phyloP scores from a whole-genome alignment of 2,797 vertebrate genomes.

The Astyanax mexicanus region DNA sequence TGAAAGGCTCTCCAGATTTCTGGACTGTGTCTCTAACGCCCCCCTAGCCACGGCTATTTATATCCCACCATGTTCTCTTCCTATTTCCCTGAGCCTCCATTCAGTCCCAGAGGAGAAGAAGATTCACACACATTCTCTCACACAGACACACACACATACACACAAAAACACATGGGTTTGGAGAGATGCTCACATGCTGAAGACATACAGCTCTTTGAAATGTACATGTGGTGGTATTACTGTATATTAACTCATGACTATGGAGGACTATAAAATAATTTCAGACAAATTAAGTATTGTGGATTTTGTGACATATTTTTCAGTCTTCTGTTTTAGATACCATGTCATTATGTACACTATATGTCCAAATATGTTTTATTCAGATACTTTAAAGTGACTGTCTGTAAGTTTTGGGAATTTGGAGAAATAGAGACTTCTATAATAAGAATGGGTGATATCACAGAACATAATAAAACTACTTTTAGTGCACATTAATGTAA shows the following conservation, averaged over 20 bases:
- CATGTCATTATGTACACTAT: constrained; percentile 18
- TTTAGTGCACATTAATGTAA: no score
- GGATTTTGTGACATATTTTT: constrained; percentile 31
- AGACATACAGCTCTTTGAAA: constrained; percentile 21
- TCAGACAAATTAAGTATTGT: constrained; percentile 40
- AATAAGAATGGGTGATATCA: no score
- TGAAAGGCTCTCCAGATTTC: constrained; percentile 43
- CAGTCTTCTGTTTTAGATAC: constrained; percentile 31
- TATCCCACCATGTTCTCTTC: constrained; percentile 36
- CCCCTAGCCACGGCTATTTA: constrained; percentile 44
- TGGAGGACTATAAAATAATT: background rate
- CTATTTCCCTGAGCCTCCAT: constrained; percentile 37
- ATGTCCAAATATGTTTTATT: background rate
- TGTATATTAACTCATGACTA: constrained; percentile 13
- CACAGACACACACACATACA: constrained; percentile 1
- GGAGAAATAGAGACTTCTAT: no score
- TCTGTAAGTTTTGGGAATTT: no score
- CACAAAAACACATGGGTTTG: background rate
- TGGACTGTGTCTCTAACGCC: constrained; percentile 30
- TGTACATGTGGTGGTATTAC: constrained; percentile 12
- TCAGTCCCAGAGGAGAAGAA: constrained; percentile 24
- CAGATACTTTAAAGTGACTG: no score
- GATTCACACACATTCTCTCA: constrained; percentile 24
- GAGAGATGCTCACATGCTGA: background rate
- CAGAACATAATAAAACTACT: no score